phyloP scores from a whole-genome alignment of 2,113 vertebrate species.

The Leucosticte australis region DNA sequence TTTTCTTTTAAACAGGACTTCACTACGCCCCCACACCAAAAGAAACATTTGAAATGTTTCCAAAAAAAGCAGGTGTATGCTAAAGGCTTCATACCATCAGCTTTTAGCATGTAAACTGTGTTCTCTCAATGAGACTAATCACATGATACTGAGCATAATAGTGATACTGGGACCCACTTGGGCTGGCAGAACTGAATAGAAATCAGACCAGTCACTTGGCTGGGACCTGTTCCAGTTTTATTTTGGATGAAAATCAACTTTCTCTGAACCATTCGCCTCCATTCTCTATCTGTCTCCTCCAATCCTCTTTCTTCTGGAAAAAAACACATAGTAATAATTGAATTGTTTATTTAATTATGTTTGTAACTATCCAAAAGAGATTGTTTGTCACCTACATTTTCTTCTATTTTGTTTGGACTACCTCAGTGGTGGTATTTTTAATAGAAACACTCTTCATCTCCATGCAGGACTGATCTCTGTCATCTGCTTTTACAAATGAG shows the following conservation, averaged over 20 bases:
- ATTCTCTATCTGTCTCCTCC: background rate
- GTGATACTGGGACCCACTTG: background rate
- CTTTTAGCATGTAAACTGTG: background rate
- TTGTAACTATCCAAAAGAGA: background rate
- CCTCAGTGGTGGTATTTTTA: background rate
- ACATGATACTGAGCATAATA: background rate
- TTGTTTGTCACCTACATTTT: background rate
- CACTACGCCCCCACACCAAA: background rate
- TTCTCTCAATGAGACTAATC: background rate
- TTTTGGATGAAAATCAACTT: conserved; percentile 16
- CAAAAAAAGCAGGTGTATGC: background rate
- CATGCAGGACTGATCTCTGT: background rate
- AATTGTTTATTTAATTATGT: background rate
- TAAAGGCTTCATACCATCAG: background rate
- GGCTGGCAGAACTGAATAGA: background rate
- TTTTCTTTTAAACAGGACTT: background rate
- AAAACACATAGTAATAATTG: background rate
- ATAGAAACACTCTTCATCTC: background rate
- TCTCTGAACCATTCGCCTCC: background rate
- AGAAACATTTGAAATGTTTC: conserved; percentile 27
- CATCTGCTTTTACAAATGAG: background rate
- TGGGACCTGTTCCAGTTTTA: background rate
- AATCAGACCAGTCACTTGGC: background rate
- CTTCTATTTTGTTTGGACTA: background rate
- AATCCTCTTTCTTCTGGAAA: background rate